Percentiles rank a stretch among this genome's conserved stretches.
Evolutionary conservation across 2,888 invertebrate genomes (phyloP).

Genomic region (Serrognathus titanus): DNA sequence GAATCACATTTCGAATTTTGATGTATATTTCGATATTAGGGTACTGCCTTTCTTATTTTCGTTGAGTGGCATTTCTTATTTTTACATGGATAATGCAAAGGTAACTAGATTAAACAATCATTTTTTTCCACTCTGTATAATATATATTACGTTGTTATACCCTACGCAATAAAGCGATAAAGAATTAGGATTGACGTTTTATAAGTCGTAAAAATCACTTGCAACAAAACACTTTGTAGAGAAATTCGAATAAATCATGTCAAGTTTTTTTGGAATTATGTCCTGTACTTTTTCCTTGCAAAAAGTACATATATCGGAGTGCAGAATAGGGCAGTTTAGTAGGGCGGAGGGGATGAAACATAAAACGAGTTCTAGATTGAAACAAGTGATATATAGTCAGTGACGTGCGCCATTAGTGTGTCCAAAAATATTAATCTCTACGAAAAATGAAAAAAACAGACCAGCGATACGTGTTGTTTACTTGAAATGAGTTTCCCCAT

Average conservation of each 20-base stretch:
- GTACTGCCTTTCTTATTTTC: too few species aligned
- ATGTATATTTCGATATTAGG: too few species aligned
- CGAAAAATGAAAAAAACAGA: constrained; percentile 48
- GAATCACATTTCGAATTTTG: too few species aligned
- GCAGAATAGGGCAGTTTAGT: constrained; percentile 22
- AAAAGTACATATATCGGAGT: constrained; percentile 33
- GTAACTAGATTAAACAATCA: too few species aligned
- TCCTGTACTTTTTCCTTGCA: constrained; percentile 38
- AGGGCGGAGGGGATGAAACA: constrained; percentile 42
- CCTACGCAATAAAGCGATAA: constrained; percentile 38
- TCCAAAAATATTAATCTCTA: constrained; percentile 54
- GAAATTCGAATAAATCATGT: constrained; percentile 45
- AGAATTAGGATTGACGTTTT: constrained; percentile 42
- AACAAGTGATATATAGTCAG: constrained; percentile 53
- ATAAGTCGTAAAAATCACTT: constrained; percentile 47
- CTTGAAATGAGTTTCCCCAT: constrained; percentile 23
- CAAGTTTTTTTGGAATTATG: constrained; percentile 37
- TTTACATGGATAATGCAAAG: too few species aligned
- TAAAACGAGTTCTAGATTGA: constrained; percentile 53
- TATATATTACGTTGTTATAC: constrained; percentile 10
- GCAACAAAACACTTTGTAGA: constrained; percentile 45
- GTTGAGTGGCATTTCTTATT: too few species aligned
- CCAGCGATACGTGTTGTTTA: constrained; percentile 36
- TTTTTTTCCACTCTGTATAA: too few species aligned
- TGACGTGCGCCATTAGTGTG: constrained; percentile 53